Base-by-base conservation (phyloP, 2,888 invertebrate species). In the Loripinus fragilis region DNA sequence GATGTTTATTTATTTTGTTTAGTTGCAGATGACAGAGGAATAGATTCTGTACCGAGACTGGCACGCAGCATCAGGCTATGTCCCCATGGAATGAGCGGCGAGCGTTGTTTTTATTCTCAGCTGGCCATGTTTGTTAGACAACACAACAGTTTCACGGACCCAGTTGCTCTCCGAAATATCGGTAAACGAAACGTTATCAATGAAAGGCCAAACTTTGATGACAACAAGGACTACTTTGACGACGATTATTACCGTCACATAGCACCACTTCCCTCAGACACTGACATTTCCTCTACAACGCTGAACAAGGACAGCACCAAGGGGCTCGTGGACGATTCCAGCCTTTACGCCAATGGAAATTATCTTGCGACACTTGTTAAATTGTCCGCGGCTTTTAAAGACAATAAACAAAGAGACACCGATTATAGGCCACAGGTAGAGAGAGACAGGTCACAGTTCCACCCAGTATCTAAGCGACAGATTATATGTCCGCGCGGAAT, bases 21-120 rank as follows among this genome's bases (percentile, higher is more conserved):
- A 17, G 2, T 60, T 60, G 10, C 33, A 60, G 60, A 60, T 60
- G 60, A 60, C 60, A 12, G 12, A 23, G 52, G 5, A 25, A 5
- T 28, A 10, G 25, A 5, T 2, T 17, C 60, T 1, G 17, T 33
- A 20, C 28, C 23, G 15, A 67, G 67, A n/a, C 45, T 48, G 1
- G 74, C 70, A 15, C 66, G 75, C 30, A 72, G 75, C 33, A 38
- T 60, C 20, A 66, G 77, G 5, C 28, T 83, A 5, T 83, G 83
- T 60, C 83, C 83, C 10, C 30, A 60, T 7, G 80, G 83, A 35
- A 74, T 74, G 25, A 78, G 78, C 35, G 52, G 73, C 15, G 78
- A 80, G 35, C 73, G 69, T 1, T 83, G 83, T 52, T 83, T 83
- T 64, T 78, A 76, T 64, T 80, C 80, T 17, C 83, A 83, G 45